Conservation (phyloP, 2,113 vertebrate species). For the Lepus americanus region DNA sequence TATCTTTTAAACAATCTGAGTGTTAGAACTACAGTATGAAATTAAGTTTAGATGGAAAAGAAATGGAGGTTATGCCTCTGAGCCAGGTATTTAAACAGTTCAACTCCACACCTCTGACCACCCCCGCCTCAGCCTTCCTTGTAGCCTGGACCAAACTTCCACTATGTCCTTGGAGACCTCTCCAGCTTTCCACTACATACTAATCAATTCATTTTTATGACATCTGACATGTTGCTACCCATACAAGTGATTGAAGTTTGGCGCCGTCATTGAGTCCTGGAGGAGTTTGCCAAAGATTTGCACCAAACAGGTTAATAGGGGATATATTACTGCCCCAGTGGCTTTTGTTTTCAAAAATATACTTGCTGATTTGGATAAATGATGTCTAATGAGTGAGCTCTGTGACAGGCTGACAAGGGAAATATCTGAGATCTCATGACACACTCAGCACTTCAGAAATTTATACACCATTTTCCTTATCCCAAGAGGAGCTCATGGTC, state of each 20-base stretch:
- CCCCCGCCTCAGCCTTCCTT: not conserved
- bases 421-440: not conserved
- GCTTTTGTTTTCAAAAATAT: not conserved
- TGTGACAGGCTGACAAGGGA: not conserved
- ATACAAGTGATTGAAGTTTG: not conserved
- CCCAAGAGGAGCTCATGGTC: not conserved
- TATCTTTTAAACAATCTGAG: slow-evolving; percentile 1
- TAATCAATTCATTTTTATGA: not conserved
- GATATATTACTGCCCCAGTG: not conserved
- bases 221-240: not conserved
- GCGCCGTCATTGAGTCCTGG: not conserved
- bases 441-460: slow-evolving; percentile 22
- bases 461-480: not conserved
- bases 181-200: not conserved
- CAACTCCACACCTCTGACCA: no score
- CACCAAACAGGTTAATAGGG: not conserved
- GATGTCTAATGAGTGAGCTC: not conserved
- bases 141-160: not conserved
- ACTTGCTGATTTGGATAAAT: not conserved
- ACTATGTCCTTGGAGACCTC: not conserved
- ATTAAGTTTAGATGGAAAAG: not conserved
- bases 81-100: not conserved
- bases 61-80: not conserved
- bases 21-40: not conserved
- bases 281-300: not conserved